phyloP scores from a whole-genome alignment of 2,888 invertebrate species.

The Tubulanus polymorphus region DNA sequence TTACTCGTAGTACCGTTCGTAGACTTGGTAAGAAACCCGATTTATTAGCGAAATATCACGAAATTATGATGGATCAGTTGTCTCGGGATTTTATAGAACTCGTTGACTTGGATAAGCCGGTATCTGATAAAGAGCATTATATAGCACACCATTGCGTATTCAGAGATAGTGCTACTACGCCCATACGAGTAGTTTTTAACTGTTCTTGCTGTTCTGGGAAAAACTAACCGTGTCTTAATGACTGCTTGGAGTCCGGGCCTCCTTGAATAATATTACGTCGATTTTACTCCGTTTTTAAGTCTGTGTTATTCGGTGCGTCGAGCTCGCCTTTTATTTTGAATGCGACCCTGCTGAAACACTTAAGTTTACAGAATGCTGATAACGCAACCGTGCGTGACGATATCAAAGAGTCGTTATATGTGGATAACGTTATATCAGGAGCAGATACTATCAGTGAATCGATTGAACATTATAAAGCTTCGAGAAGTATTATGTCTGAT shows the following conservation, averaged over 20 bases:
- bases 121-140: conserved; percentile 12
- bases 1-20: too few relatives aligned
- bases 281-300: too few relatives aligned
- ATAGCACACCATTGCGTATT: conserved; percentile 20
- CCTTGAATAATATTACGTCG: too few relatives aligned
- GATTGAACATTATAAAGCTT: conserved; percentile 4
- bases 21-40: background rate
- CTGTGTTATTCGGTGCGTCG: too few relatives aligned
- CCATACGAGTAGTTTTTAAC: conserved; percentile 19
- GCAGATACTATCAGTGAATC: conserved; percentile 4
- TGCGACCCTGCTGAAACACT: too few relatives aligned
- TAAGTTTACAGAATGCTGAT: too few relatives aligned
- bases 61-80: background rate
- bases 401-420: too few relatives aligned
- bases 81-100: background rate
- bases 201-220: too few relatives aligned
- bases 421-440: conserved; percentile 13
- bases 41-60: background rate
- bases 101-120: background rate
- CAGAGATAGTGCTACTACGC: conserved; percentile 19
- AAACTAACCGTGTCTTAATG: too few relatives aligned
- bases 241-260: too few relatives aligned
- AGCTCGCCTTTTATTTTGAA: too few relatives aligned
- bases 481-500: conserved; percentile 7
- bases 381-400: too few relatives aligned